Conservation (phyloP, 2,797 vertebrate genomes). For the Crypturellus tataupa region DNA sequence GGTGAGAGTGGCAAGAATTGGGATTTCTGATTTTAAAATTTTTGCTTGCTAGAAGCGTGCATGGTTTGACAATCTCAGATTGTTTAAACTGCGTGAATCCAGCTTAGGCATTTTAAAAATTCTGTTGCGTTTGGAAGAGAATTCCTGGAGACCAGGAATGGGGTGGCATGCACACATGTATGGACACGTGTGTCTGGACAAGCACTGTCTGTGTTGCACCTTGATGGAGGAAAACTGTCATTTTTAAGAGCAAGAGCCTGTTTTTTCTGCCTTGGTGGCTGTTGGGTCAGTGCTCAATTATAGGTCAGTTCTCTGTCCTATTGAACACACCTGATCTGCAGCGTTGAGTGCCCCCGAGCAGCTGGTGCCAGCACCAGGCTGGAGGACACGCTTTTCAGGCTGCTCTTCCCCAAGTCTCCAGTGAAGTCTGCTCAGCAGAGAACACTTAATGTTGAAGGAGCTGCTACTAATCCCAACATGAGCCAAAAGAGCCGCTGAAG, state of each 20-base stretch:
- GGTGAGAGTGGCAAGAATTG: neutral
- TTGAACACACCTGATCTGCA: neutral
- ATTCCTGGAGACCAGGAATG: too few species aligned
- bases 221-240: too few species aligned
- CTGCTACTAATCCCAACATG: neutral
- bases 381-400: neutral
- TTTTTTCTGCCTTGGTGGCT: too few species aligned
- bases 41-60: neutral
- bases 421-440: neutral
- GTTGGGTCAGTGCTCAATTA: neutral
- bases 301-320: neutral
- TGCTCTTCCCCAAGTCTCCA: neutral
- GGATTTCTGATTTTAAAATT: neutral
- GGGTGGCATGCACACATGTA: too few species aligned
- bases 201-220: too few species aligned
- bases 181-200: too few species aligned
- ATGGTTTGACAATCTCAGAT: neutral
- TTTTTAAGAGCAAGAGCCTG: too few species aligned
- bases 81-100: neutral
- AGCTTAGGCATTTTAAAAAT: neutral
- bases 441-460: neutral
- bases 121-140: neutral
- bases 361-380: neutral
- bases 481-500: neutral
- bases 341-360: neutral